These are phyloP conservation scores for Asobara japonica DNA, from an alignment of 1,140 invertebrate species.

Conservation along the genomic window DNA sequence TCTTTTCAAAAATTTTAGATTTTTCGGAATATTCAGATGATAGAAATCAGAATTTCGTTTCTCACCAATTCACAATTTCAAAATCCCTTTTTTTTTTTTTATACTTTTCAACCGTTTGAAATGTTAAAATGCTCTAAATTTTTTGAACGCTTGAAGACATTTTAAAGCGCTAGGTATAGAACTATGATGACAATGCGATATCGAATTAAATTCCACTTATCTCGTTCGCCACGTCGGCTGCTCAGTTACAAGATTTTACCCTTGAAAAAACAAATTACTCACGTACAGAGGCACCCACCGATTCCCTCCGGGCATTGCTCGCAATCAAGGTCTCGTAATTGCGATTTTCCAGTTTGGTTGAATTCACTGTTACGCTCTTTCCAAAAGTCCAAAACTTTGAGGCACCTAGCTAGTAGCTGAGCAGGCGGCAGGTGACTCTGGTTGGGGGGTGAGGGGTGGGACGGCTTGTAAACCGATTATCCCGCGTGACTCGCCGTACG, in stretches of 20 bases:
- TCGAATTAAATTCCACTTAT: too few species aligned
- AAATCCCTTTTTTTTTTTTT: too few species aligned
- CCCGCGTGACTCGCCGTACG: constrained; percentile 13
- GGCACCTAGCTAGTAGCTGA: neutral
- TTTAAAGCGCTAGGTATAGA: too few species aligned
- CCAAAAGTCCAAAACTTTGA: constrained; percentile 11
- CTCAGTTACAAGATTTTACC: neutral
- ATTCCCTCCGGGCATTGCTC: neutral
- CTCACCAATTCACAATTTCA: too few species aligned
- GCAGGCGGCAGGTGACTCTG: neutral
- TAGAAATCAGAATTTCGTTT: too few species aligned
- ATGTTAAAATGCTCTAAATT: too few species aligned
- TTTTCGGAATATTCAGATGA: too few species aligned
- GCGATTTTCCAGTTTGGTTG: constrained; percentile 11
- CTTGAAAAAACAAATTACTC: neutral
- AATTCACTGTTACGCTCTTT: neutral
- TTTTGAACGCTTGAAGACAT: neutral
- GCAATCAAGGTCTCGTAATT: neutral
- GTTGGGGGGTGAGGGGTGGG: neutral
- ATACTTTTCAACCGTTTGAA: too few species aligned
- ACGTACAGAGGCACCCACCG: neutral
- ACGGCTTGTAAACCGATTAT: constrained; percentile 27
- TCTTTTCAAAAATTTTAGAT: too few species aligned
- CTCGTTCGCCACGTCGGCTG: too few species aligned
- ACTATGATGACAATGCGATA: too few species aligned